Evolutionary conservation across 1,140 invertebrate genomes (phyloP), one percentile per base, ranked within the genome.

Genomic region (Drosophila oshimai): DNA sequence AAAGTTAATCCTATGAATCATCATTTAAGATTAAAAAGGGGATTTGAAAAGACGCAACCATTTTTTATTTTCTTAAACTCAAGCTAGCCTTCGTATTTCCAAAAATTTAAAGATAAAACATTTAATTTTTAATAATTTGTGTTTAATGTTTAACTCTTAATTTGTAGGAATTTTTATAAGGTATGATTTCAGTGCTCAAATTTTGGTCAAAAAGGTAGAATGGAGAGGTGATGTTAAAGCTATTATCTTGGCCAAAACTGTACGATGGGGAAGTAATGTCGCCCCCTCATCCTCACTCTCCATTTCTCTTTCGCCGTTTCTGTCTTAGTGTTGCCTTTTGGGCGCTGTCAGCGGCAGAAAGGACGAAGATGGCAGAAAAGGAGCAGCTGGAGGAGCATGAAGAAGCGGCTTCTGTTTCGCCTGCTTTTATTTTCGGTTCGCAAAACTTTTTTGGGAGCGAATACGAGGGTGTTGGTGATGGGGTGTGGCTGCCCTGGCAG

Each of bases 401-500:
- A 57, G 53, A 22, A 22, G 50, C 22, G 34, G 46, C 76, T 80
- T 36, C 36, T 62, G 46, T 47, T 80, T 58, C 33, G 55, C 18
- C 34, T 74, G 62, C 42, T 76, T 81, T 50, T 84, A 78, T 84
- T 84, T 84, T 84, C 42, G 74, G 74, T 64, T 67, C 53, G 33
- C 46, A 64, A 62, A 74, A 72, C 46, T 60, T 55, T 61, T 80
- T 61, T 55, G 26, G 42, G n/a, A 31, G 45, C 15, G n/a, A 15
- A 10, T 9, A 17, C 18, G 28, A 26, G 53, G 46, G 58, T 34
- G 55, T 31, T 47, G 58, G 44, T 53, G 46, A 49, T 42, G 55
- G 57, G 46, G 58, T 42, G 55, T 24, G 69, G 49, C 51, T 80
- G 73, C 61, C 68, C 54, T 46, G 79, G 46, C 53, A 55, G 53